A percentile compares a stretch with the other conserved stretches of the same genome.
phyloP scores from a whole-genome alignment of 2,888 invertebrate species.

The Maniola hyperantus region DNA sequence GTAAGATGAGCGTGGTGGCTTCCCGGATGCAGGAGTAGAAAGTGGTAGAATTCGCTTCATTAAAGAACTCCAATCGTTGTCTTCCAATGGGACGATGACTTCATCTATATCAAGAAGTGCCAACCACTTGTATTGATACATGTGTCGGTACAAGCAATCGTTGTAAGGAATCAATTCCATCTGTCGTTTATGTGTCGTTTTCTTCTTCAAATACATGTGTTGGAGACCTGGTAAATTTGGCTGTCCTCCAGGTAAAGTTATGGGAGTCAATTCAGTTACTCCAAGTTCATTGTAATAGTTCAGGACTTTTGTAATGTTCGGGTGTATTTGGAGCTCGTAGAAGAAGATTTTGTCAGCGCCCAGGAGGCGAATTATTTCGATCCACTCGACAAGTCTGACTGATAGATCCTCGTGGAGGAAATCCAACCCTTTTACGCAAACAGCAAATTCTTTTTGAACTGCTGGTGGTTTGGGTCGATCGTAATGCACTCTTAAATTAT shows the following conservation, averaged over 20 bases:
- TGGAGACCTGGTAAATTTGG: conserved; percentile 95
- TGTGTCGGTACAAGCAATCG: conserved; percentile 96
- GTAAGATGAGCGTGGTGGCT: conserved; percentile 87
- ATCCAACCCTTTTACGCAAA: conserved; percentile 96
- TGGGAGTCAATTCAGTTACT: conserved; percentile 88
- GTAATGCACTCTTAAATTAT: conserved; percentile 92
- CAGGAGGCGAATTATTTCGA: conserved; percentile 91
- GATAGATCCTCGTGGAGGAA: conserved; percentile 96
- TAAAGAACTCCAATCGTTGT: conserved; percentile 88
- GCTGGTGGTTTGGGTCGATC: conserved; percentile 83
- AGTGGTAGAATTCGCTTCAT: conserved; percentile 88
- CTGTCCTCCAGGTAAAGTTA: conserved; percentile 94
- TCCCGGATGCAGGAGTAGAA: conserved; percentile 79
- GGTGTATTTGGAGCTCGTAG: conserved; percentile 95
- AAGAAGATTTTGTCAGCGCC: conserved; percentile 96
- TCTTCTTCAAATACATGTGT: conserved; percentile 94
- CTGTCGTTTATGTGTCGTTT: conserved; percentile 95
- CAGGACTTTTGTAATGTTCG: conserved; percentile 93
- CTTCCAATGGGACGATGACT: conserved; percentile 94
- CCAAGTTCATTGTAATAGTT: conserved; percentile 85
- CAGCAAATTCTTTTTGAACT: conserved; percentile 91
- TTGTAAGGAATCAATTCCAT: conserved; percentile 98
- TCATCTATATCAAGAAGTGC: conserved; percentile 97
- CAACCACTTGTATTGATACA: conserved; percentile 94
- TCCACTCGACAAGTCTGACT: conserved; percentile 96